A percentile compares a stretch with the other conserved stretches of the same genome.
Conservation (phyloP, 2,888 invertebrate genomes). For the Amiota minor region DNA sequence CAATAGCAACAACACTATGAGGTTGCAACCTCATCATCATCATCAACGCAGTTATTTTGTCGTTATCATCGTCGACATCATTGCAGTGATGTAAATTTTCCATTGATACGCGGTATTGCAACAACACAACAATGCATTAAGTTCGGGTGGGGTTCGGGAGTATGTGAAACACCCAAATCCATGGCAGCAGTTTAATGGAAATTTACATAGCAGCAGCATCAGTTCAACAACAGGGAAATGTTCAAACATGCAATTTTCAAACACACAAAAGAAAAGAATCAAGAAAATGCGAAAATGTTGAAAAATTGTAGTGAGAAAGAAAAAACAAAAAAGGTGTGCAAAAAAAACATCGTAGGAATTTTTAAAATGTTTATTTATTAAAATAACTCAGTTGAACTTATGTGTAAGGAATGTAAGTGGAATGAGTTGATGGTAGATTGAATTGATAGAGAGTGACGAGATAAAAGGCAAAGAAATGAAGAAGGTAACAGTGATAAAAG, state of each 20-base stretch:
- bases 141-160: not conserved
- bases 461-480: not conserved
- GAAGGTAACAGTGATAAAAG: not conserved
- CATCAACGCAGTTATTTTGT: constrained; percentile 8
- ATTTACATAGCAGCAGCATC: not conserved
- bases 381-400: not conserved
- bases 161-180: not conserved
- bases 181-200: constrained; percentile 17
- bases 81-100: constrained; percentile 11
- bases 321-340: not conserved
- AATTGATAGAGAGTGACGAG: not conserved
- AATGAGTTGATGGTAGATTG: too few relatives aligned
- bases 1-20: not conserved
- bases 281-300: not conserved
- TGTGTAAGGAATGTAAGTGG: not conserved
- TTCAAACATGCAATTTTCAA: not conserved
- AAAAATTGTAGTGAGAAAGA: not conserved
- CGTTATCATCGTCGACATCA: not conserved
- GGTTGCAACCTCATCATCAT: not conserved
- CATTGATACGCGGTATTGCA: constrained; percentile 1
- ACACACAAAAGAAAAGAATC: not conserved
- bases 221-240: not conserved
- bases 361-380: not conserved
- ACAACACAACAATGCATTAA: not conserved
- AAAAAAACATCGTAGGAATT: not conserved